phyloP scores from a whole-genome alignment of 2,113 vertebrate genomes.

The Oostethus manadensis region DNA sequence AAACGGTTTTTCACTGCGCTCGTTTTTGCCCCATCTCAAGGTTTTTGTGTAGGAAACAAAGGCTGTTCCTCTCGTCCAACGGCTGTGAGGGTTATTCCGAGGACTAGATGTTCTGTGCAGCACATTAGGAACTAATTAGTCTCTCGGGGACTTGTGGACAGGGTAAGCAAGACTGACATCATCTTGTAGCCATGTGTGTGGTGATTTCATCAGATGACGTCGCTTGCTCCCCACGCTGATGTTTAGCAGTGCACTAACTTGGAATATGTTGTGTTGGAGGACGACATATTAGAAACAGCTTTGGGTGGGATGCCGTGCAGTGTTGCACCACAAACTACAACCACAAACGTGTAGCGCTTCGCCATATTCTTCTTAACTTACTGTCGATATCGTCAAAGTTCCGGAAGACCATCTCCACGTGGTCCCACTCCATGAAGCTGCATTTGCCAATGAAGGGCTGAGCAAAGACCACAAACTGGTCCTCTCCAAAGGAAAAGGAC shows the following conservation, averaged over 20 bases:
- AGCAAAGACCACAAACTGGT: conserved; percentile 93
- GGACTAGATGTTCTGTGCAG: conserved; percentile 4
- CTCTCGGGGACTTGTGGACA: not conserved
- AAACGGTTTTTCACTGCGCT: too few relatives aligned
- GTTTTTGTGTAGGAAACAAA: too few relatives aligned
- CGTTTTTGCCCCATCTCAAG: too few relatives aligned
- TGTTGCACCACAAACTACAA: not conserved
- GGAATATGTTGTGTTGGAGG: not conserved
- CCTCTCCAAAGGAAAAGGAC: conserved; percentile 85
- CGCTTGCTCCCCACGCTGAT: not conserved
- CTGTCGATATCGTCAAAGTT: conserved; percentile 96
- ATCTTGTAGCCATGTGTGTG: not conserved
- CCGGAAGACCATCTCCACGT: conserved; percentile 96
- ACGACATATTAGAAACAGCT: too few relatives aligned
- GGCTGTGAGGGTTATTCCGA: not conserved
- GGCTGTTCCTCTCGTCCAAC: too few relatives aligned
- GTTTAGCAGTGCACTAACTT: not conserved
- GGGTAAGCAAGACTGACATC: not conserved
- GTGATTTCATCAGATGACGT: conserved; percentile 1
- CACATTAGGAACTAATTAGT: conserved; percentile 7
- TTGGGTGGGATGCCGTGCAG: too few relatives aligned
- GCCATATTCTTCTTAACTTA: conserved; percentile 55
- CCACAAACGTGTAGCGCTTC: not conserved
- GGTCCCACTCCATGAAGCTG: conserved; percentile 97
- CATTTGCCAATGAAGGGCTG: conserved; percentile 96